Percentiles rank a stretch among this genome's conserved stretches.
phyloP scores from a whole-genome alignment of 2,888 invertebrate species.

The Phaedon cochleariae region DNA sequence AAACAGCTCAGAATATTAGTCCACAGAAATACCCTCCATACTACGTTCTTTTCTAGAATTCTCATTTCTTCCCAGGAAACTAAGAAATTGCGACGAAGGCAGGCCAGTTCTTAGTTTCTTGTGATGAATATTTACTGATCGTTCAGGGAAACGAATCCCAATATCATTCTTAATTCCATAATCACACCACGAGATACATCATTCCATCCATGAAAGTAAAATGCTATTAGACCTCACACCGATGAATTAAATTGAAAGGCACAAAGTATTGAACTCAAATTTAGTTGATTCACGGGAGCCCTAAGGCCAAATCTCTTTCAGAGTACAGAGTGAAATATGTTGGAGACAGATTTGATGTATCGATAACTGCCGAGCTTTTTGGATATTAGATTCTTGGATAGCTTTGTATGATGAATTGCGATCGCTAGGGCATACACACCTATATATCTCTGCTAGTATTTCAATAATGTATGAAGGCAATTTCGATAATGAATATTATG shows the following conservation, averaged over 20 bases:
- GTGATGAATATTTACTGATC: no score
- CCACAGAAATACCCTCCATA: no score
- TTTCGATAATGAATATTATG: neutral
- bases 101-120: no score
- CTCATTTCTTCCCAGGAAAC: no score
- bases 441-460: neutral
- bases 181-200: neutral
- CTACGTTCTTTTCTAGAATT: no score
- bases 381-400: slow-evolving; percentile 28
- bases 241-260: slow-evolving; percentile 29
- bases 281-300: slow-evolving; percentile 31
- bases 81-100: no score
- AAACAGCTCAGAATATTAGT: no score
- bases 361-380: slow-evolving; percentile 26
- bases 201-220: neutral
- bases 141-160: no score
- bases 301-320: slow-evolving; percentile 23
- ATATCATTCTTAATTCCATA: neutral
- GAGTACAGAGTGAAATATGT: slow-evolving; percentile 32
- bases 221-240: slow-evolving; percentile 23
- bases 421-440: neutral
- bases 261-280: slow-evolving; percentile 35
- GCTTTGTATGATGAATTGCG: slow-evolving; percentile 8
- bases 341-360: slow-evolving; percentile 30
- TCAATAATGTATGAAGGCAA: neutral